Base-by-base conservation (phyloP, 2,113 vertebrate species). In the Bambusicola thoracicus region DNA sequence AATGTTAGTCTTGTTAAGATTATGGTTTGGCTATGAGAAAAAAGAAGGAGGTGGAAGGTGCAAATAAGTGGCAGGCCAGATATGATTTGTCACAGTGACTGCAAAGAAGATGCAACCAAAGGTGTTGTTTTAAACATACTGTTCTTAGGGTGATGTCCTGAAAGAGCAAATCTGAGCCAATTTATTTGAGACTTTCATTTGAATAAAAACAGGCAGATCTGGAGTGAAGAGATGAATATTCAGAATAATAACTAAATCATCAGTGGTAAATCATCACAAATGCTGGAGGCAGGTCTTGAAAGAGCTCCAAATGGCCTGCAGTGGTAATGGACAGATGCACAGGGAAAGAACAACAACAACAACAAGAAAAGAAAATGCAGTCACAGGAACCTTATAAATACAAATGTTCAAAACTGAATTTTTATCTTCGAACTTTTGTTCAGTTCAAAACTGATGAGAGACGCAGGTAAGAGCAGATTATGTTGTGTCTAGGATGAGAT, bases 1-100 rank as follows among this genome's bases (percentile, higher is more conserved):
- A 94, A 87, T 63, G 55, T 49, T 88, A 74, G 10, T 59, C 80
- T 81, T 92, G 72, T 75, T 81, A 95, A 22, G 65, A 84, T 92
- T 83, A 51, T 92, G 81, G 85, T 95, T 88, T 95, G 83, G 73
- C 73, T 88, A 51, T 51, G 61, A 85, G 72, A 74, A 81, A 91
- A 82, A 88, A 83, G 73, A 86, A 86, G 73, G 83, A 96, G 68
- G 51, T 93, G 61, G 65, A 85, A 88, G 80, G 69, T 59, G 22
- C 76, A 93, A 48, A 51, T 74, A 90, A 81, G 83, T 72, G 51
- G 43, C 61, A 94, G 76, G 76, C 85, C 85, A 53, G 85, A 67
- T 90, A 65, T 40, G 69, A 84, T 88, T 91, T 93, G 56, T 91
- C 82, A 80, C 2, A 11, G 46, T 90, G 92, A 94, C 29, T 88